phyloP scores from a whole-genome alignment of 2,888 invertebrate genomes.

The Netelia virgata region DNA sequence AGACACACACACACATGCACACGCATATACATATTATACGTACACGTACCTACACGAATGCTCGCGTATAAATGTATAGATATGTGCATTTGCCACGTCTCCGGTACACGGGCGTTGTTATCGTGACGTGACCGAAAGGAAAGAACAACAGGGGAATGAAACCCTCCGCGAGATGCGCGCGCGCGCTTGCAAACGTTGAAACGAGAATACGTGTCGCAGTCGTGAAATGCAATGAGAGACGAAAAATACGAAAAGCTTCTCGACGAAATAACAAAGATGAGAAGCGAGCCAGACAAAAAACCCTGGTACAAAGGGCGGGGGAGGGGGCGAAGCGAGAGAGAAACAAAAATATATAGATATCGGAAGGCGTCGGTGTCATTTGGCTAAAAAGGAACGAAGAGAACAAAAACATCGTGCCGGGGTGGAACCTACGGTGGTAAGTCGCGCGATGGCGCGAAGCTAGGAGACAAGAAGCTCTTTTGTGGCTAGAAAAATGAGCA shows the following conservation, averaged over 20 bases:
- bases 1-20: neutral
- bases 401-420: constrained; percentile 33
- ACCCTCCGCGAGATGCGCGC: neutral
- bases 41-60: neutral
- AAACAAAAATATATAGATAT: constrained; percentile 15
- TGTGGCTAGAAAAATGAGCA: constrained; percentile 39
- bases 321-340: constrained; percentile 22
- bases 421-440: constrained; percentile 72
- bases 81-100: neutral
- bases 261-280: constrained; percentile 14
- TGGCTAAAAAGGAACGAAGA: too few species aligned
- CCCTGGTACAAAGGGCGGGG: constrained; percentile 3
- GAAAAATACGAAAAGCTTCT: constrained; percentile 40
- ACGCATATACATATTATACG: too few species aligned
- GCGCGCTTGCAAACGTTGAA: neutral
- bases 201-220: neutral
- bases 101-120: neutral
- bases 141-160: constrained; percentile 7
- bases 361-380: constrained; percentile 50
- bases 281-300: constrained; percentile 30
- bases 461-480: constrained; percentile 16
- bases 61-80: neutral
- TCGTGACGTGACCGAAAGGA: constrained; percentile 15
- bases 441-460: constrained; percentile 24
- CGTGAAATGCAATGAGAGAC: constrained; percentile 33